Evolutionary conservation across 2,888 invertebrate species (phyloP).

Genomic region (Lysandra bellargus): DNA sequence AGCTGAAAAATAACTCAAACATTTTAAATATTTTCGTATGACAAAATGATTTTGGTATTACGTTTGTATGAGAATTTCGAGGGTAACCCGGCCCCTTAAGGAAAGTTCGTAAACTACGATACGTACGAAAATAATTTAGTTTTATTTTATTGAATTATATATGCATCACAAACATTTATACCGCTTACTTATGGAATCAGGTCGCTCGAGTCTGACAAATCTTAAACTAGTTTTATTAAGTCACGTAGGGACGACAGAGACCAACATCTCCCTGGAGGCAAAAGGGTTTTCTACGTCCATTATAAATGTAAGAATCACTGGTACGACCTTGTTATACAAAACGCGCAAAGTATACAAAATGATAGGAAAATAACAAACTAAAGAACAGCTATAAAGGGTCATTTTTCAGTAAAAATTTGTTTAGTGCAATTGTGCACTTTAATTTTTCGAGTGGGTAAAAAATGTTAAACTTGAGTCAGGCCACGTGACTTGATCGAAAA

Average conservation of each 20-base stretch:
- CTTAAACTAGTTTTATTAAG: conserved; percentile 20
- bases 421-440: too few species aligned
- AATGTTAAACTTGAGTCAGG: too few species aligned
- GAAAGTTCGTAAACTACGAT: too few species aligned
- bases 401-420: background rate
- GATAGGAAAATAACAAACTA: background rate
- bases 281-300: background rate
- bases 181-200: background rate
- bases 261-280: background rate
- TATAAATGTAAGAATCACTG: background rate
- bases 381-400: background rate
- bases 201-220: background rate
- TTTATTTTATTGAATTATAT: too few species aligned
- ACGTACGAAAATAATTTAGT: too few species aligned
- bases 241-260: conserved; percentile 16
- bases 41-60: too few species aligned
- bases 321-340: background rate
- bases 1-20: too few species aligned
- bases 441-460: too few species aligned
- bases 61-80: too few species aligned
- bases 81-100: too few species aligned
- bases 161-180: background rate
- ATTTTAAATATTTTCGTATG: too few species aligned
- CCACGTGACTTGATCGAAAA: background rate
- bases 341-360: background rate